phyloP scores from a whole-genome alignment of 92 coral and sea anemone species.

The Montipora capitata region DNA sequence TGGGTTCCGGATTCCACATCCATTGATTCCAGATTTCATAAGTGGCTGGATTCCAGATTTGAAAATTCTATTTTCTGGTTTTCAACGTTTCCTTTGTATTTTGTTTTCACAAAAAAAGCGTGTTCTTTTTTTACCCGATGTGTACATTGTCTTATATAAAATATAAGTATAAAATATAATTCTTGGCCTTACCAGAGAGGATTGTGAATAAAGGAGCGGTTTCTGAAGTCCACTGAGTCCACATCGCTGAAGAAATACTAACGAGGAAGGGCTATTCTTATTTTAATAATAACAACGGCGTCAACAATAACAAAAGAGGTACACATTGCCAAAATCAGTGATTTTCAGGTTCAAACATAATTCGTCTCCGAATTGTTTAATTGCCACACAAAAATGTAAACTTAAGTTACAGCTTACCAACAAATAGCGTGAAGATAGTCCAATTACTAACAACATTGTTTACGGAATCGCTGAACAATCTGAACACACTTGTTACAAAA shows the following conservation, averaged over 20 bases:
- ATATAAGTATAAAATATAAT: constrained; percentile 14
- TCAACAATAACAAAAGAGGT: constrained; percentile 4
- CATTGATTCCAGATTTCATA: background rate
- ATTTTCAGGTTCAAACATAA: constrained; percentile 10
- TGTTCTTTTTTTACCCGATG: constrained; percentile 21
- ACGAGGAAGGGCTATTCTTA: constrained; percentile 27
- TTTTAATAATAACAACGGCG: constrained; percentile 28
- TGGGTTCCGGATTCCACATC: constrained; percentile 22
- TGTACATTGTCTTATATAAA: constrained; percentile 19
- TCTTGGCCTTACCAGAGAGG: constrained; percentile 38
- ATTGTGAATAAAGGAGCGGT: constrained; percentile 19
- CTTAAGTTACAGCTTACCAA: constrained; percentile 17
- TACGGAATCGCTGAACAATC: too few relatives aligned
- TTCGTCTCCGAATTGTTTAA: constrained; percentile 21
- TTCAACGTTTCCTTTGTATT: constrained; percentile 1
- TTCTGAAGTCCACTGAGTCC: constrained; percentile 34
- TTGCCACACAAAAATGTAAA: constrained; percentile 27
- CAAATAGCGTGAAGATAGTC: constrained; percentile 33
- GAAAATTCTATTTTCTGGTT: background rate
- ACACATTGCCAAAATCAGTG: constrained; percentile 15
- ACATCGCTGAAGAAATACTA: constrained; percentile 16
- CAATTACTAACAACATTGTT: background rate
- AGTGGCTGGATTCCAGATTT: constrained; percentile 45
- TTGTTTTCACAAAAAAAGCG: constrained; percentile 13
- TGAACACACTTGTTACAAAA: too few relatives aligned